Evolutionary conservation across 1,140 invertebrate species (phyloP), one percentile per base, ranked within the genome.

Genomic region (Drosophila lini): DNA sequence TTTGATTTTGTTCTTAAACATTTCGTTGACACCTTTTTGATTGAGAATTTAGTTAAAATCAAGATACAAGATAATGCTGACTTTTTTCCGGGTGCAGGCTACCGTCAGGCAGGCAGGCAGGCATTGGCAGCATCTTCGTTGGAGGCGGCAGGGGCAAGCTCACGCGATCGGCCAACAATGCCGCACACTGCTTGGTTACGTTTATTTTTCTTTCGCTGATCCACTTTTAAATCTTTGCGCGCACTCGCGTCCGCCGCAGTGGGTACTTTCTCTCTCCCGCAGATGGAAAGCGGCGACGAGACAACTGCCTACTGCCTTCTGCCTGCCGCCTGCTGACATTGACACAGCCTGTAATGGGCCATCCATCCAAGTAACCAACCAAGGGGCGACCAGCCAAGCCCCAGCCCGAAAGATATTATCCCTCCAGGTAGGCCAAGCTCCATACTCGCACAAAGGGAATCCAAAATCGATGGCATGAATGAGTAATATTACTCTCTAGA

Each of bases 221-320:
- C 83, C 83, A 86, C 83, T 86, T 86, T 86, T 88, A 83, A 88
- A 81, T 83, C 83, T 88, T 89, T 88, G 80, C 67, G 69, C 67
- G 65, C 68, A 70, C 65, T 71, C 36, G 31, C 65, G 75, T 70
- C 36, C 34, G 64, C 50, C 78, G 67, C 79, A 64, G 16, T 40
- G 25, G 60, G 41, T 76, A 77, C 74, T 78, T 78, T 78, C 74
- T 89, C 82, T 86, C 83, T 89, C 84, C 80, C 80, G 83, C 80
- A 80, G 78, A 83, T 88, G 84, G 81, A 85, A 85, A 85, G 81
- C 81, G 79, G 69, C 80, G 47, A 56, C 60, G 63, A 67, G 65
- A 45, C 65, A 68, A 65, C 67, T 67, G 58, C 63, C 58, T 65
- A 59, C 62, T 61, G 63, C 61, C 61, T 60, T 13, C 58, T n/a